Base-by-base conservation (phyloP, 2,797 vertebrate species). In the Aulostomus chinensis region DNA sequence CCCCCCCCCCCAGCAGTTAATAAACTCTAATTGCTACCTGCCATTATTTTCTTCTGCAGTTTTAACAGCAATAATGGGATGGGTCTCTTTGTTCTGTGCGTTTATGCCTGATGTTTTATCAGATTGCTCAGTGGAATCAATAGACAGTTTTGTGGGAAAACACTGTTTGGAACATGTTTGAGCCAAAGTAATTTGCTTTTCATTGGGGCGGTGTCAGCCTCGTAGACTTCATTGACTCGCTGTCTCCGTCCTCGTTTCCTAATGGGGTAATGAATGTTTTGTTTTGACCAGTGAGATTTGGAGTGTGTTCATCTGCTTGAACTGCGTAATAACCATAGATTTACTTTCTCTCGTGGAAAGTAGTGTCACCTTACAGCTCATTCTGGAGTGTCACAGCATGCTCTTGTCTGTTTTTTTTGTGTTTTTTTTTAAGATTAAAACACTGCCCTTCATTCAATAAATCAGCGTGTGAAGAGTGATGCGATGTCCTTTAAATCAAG, bases 181-280 rank as follows among this genome's bases (percentile, higher is more conserved):
- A 75, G 78, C 72, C 81, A 80, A 82, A 82, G 29, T 35, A 14
- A 43, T 68, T 48, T 8, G 34, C 40, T 35, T 72, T 74, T 51
- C 41, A 51, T 20, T 54, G 51, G 15, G 36, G 21, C 8, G 8
- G 16, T 2, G 7, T 52, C 39, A 48, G 25, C 15, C 26, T 54
- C 34, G n/a, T 29, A 15, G 39, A 34, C 16, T 33, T 37, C 9
- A 14, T 34, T 36, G 35, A 37, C 14, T n/a, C 15, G 18, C 4
- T 14, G 11, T 57, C 26, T 10, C 37, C 26, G 20, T 54, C 11
- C 17, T 25, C 63, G n/a, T 36, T 42, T 41, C 40, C 20, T 22
- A 38, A 47, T 9, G 35, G 48, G 36, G 26, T 34, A 41, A 37
- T 46, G 24, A 42, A 21, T 20, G 16, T 38, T 52, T 45, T 46